A percentile compares a stretch with the other conserved stretches of the same genome.
These are phyloP conservation scores for Glaucopsyche alexis DNA, from an alignment of 2,888 invertebrate species.

Conservation along the genomic window DNA sequence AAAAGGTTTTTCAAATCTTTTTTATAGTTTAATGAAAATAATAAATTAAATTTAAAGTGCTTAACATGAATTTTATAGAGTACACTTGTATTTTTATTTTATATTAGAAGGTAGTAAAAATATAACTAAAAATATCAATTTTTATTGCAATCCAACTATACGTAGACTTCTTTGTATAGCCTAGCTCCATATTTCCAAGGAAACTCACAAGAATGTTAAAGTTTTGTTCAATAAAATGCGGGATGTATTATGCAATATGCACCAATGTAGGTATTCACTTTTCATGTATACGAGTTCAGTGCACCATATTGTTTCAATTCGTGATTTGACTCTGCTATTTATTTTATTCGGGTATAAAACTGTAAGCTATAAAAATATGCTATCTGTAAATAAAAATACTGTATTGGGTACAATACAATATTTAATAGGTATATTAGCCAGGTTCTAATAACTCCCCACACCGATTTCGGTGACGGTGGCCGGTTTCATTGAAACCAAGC, in stretches of 20 bases:
- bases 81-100: no score
- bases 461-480: no score
- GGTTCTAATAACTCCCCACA: no score
- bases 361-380: slow-evolving; percentile 1
- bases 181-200: not conserved
- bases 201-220: not conserved
- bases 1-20: no score
- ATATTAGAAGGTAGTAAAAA: not conserved
- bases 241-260: slow-evolving; percentile 13
- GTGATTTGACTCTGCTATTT: not conserved
- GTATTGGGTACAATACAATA: no score
- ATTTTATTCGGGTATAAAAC: not conserved
- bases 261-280: slow-evolving; percentile 9
- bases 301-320: slow-evolving; percentile 17
- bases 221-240: slow-evolving; percentile 8
- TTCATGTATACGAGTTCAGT: not conserved
- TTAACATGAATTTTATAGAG: no score
- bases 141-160: not conserved
- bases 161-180: not conserved
- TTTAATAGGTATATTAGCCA: no score
- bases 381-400: not conserved
- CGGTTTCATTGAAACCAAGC: no score
- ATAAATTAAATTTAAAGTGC: no score
- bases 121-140: not conserved
- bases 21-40: no score